A percentile compares a stretch with the other conserved stretches of the same genome.
phyloP scores from a whole-genome alignment of 2,797 vertebrate species.

The Coranthus polyacanthus region DNA sequence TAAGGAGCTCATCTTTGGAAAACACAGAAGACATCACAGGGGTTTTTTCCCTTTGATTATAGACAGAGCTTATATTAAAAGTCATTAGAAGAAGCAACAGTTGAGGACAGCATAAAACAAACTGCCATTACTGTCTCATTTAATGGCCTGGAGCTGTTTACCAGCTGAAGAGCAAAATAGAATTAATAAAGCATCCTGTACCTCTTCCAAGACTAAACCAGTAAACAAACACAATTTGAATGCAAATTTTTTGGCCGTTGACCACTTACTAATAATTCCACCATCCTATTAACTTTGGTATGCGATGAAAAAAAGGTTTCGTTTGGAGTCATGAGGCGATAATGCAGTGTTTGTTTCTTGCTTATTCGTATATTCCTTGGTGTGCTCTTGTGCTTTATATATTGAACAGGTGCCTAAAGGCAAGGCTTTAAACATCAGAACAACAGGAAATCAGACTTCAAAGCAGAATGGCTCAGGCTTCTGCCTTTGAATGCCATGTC shows the following conservation, averaged over 20 bases:
- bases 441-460: conserved; percentile 59
- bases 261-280: conserved; percentile 52
- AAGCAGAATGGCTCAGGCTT: conserved; percentile 37
- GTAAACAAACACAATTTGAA: conserved; percentile 55
- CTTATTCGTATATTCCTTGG: conserved; percentile 18
- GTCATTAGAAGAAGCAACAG: conserved; percentile 41
- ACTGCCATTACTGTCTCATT: conserved; percentile 37
- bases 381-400: conserved; percentile 16
- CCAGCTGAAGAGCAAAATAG: conserved; percentile 33
- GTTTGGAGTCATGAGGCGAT: conserved; percentile 18
- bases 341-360: background rate
- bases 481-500: conserved; percentile 31
- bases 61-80: conserved; percentile 40
- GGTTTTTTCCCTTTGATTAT: conserved; percentile 26
- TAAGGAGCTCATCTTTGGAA: conserved; percentile 2
- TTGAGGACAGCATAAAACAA: conserved; percentile 48
- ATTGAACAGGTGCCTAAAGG: conserved; percentile 38
- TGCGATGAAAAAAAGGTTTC: conserved; percentile 14
- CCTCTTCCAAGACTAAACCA: conserved; percentile 34
- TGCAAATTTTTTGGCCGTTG: conserved; percentile 44
- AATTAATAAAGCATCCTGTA: conserved; percentile 60
- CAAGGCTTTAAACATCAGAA: conserved; percentile 37
- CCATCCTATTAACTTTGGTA: conserved; percentile 24
- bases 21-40: conserved; percentile 8
- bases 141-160: conserved; percentile 59